These are phyloP conservation scores for Clunio marinus DNA, from an alignment of 2,888 invertebrate genomes.

Conservation along the genomic window DNA sequence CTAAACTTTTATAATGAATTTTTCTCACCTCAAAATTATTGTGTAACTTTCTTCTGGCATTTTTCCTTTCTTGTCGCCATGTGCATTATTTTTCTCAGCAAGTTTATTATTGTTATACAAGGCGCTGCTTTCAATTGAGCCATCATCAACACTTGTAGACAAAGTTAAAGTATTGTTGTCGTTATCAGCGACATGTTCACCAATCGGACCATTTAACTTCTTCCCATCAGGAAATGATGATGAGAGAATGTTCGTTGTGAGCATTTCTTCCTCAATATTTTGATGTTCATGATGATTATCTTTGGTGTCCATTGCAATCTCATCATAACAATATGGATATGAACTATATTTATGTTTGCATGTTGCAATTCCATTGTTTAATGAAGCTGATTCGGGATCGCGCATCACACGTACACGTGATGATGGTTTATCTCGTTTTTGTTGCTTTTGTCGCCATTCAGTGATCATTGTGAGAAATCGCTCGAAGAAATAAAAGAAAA, in stretches of 20 bases:
- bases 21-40: conserved; percentile 62
- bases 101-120: conserved; percentile 30
- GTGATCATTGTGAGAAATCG: conserved; percentile 72
- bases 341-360: conserved; percentile 88
- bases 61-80: neutral
- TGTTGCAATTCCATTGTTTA: conserved; percentile 52
- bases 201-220: conserved; percentile 39
- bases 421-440: conserved; percentile 64
- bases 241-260: neutral
- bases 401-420: conserved; percentile 69
- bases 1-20: no score
- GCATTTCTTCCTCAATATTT: conserved; percentile 41
- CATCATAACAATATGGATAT: conserved; percentile 82
- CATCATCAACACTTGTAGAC: conserved; percentile 42
- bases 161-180: conserved; percentile 48
- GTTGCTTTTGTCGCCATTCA: conserved; percentile 73
- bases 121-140: conserved; percentile 41
- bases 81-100: no score
- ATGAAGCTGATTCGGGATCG: conserved; percentile 54
- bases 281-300: conserved; percentile 54
- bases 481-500: conserved; percentile 86
- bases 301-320: conserved; percentile 70
- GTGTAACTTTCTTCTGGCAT: conserved; percentile 66
- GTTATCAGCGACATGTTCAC: conserved; percentile 40
- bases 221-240: conserved; percentile 34